These are phyloP conservation scores for Microcebus murinus DNA, from an alignment of 2,113 vertebrate genomes.

Conservation along the genomic window DNA sequence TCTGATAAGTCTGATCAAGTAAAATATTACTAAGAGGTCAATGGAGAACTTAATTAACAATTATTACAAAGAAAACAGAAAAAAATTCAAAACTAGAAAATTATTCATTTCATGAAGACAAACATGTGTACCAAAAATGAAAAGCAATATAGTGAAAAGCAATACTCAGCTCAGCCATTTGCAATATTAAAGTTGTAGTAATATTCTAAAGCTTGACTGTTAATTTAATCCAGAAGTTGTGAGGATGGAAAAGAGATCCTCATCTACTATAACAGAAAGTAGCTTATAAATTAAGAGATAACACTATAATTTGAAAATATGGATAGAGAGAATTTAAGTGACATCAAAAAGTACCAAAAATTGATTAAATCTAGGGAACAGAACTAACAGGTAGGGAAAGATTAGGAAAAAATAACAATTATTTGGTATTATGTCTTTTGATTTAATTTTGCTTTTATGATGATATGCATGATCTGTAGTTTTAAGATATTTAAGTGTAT, in stretches of 20 bases:
- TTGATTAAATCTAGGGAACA: not conserved
- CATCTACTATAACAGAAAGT: not conserved
- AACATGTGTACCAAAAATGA: not conserved
- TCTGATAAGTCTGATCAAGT: not conserved
- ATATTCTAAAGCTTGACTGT: not conserved
- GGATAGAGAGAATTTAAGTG: not conserved
- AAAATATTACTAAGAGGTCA: not conserved
- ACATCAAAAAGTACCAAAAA: not conserved
- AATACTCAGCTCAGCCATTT: not conserved
- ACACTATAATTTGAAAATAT: not conserved
- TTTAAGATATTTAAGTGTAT: not conserved
- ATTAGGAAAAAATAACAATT: not conserved
- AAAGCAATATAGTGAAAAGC: not conserved
- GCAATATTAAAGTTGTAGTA: not conserved
- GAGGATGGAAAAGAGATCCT: not conserved
- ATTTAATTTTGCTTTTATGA: not conserved
- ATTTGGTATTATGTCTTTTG: not conserved
- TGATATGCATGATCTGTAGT: not conserved
- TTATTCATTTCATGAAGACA: slow-evolving; percentile 16
- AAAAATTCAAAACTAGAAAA: not conserved
- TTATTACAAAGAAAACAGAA: not conserved
- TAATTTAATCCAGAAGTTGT: not conserved
- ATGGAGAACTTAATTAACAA: not conserved
- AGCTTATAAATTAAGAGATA: not conserved
- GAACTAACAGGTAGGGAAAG: not conserved